Percentiles rank a stretch among this genome's conserved stretches.
phyloP scores from a whole-genome alignment of 1,140 invertebrate genomes.

The Charaxes varanes region DNA sequence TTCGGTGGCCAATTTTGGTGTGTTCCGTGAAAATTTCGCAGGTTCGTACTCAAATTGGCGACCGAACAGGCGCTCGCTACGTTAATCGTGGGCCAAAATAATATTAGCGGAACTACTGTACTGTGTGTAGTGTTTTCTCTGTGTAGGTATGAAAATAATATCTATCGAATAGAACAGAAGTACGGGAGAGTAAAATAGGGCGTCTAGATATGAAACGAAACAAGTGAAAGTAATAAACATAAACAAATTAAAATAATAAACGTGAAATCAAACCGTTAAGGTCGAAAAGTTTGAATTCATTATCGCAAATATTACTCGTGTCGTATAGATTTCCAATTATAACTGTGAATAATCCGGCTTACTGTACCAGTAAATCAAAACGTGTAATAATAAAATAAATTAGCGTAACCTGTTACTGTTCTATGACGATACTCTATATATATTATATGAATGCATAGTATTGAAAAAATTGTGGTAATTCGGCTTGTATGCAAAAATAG shows the following conservation, averaged over 20 bases:
- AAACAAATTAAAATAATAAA: slow-evolving; percentile 19
- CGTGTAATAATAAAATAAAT: slow-evolving; percentile 49
- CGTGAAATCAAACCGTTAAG: slow-evolving; percentile 26
- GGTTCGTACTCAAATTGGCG: too few relatives aligned
- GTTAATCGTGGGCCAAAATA: slow-evolving; percentile 66
- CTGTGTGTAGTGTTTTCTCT: slow-evolving; percentile 72
- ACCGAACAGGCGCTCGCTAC: slow-evolving; percentile 55
- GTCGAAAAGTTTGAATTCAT: slow-evolving; percentile 34
- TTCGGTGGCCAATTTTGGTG: slow-evolving; percentile 51
- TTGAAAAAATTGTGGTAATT: slow-evolving; percentile 56
- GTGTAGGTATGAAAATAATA: slow-evolving; percentile 66
- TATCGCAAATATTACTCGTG: slow-evolving; percentile 30
- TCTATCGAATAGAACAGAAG: slow-evolving; percentile 60
- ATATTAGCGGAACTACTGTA: slow-evolving; percentile 61
- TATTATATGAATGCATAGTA: slow-evolving; percentile 57
- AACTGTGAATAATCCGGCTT: slow-evolving; percentile 56
- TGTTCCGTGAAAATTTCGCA: slow-evolving; percentile 1
- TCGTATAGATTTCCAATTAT: slow-evolving; percentile 24
- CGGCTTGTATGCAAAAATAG: slow-evolving; percentile 65
- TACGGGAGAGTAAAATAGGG: slow-evolving; percentile 55
- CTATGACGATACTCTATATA: slow-evolving; percentile 45
- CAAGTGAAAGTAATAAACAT: slow-evolving; percentile 51
- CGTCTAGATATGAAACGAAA: slow-evolving; percentile 41
- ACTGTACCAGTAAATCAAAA: slow-evolving; percentile 48
- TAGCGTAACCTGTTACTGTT: slow-evolving; percentile 36